These are phyloP conservation scores for Rhagonycha fulva DNA, from an alignment of 2,888 invertebrate species.

Conservation along the genomic window DNA sequence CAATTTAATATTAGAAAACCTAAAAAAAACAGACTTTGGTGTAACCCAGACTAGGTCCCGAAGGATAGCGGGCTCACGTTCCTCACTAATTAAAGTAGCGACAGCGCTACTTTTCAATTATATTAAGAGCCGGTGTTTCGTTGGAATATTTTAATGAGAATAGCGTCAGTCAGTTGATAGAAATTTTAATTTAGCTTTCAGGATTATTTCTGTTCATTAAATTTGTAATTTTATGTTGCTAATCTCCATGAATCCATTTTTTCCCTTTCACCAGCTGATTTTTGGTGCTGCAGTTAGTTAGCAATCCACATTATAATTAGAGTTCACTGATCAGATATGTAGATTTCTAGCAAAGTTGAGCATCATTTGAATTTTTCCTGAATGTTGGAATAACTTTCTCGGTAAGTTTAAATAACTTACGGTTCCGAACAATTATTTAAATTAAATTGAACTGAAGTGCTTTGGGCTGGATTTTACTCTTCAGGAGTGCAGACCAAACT, in stretches of 20 bases:
- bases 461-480: neutral
- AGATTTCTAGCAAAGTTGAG: neutral
- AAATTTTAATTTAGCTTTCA: neutral
- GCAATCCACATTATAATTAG: too few relatives aligned
- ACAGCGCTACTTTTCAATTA: neutral
- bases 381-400: neutral
- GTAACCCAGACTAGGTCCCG: neutral
- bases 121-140: neutral
- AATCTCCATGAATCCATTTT: too few relatives aligned
- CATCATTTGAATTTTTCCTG: neutral
- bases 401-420: neutral
- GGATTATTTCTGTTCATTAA: too few relatives aligned
- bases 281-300: too few relatives aligned
- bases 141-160: neutral
- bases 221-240: too few relatives aligned
- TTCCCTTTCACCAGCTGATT: too few relatives aligned
- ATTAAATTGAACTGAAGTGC: neutral
- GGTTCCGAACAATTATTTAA: neutral
- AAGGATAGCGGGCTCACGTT: neutral
- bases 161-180: neutral
- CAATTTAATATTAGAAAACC: neutral
- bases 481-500: neutral
- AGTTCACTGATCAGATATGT: neutral
- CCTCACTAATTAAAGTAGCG: neutral
- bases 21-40: neutral